A percentile compares a stretch with the other conserved stretches of the same genome.
Conservation (phyloP, 1,140 invertebrate genomes). For the Manduca sexta region DNA sequence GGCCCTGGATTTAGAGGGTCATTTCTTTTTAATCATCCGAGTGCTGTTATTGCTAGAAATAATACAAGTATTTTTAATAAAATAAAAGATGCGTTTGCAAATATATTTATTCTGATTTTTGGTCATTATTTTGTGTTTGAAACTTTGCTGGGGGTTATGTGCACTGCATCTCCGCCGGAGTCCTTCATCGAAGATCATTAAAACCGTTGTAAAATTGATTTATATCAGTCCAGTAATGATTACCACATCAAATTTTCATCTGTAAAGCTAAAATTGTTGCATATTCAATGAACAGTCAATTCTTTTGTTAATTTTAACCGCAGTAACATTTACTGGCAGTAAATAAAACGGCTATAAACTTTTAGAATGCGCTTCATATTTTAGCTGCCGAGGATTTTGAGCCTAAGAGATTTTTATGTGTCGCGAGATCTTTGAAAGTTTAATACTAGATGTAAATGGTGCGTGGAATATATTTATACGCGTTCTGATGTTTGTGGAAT, state of each 20-base stretch:
- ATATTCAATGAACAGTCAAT: constrained; percentile 49
- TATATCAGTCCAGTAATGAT: constrained; percentile 43
- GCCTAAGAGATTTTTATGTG: constrained; percentile 9
- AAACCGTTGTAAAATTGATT: constrained; percentile 65
- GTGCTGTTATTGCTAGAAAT: no score
- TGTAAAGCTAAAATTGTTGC: constrained; percentile 44
- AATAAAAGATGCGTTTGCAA: no score
- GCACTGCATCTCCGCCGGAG: constrained; percentile 2
- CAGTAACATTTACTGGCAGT: constrained; percentile 57
- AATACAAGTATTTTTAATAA: no score
- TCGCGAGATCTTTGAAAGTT: background rate
- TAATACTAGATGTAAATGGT: background rate
- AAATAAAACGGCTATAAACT: constrained; percentile 50
- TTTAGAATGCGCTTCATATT: constrained; percentile 31
- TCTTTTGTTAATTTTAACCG: constrained; percentile 63
- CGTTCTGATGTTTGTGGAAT: no score
- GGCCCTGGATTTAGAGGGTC: no score
- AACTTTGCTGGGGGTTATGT: no score
- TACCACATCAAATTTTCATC: constrained; percentile 33
- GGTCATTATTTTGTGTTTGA: no score
- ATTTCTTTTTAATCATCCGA: no score
- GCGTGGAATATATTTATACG: no score
- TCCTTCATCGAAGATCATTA: constrained; percentile 63
- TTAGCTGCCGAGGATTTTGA: constrained; percentile 22
- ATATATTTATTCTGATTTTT: no score